phyloP scores from a whole-genome alignment of 2,797 vertebrate genomes.

The Nannoperca obscura region DNA sequence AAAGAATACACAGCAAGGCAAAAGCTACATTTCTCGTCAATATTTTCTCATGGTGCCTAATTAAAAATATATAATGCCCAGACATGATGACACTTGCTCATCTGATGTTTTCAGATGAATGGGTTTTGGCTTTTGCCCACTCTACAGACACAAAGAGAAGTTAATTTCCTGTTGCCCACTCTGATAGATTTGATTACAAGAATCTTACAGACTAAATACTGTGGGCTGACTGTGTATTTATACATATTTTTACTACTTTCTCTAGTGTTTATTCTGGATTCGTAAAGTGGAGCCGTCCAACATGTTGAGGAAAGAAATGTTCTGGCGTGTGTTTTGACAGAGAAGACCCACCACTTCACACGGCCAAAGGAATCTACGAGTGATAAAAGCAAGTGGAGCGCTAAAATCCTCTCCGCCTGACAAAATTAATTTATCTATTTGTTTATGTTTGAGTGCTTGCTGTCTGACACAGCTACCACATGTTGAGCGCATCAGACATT shows the following conservation, averaged over 20 bases:
- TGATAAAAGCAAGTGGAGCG: slow-evolving; percentile 62
- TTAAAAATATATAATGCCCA: no score
- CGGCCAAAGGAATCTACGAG: slow-evolving; percentile 34
- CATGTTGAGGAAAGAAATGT: slow-evolving; percentile 43
- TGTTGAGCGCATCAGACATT: slow-evolving; percentile 52
- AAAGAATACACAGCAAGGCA: no score
- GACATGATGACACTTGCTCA: neutral
- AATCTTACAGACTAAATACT: slow-evolving; percentile 55
- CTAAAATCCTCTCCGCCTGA: slow-evolving; percentile 62
- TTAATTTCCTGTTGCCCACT: slow-evolving; percentile 21
- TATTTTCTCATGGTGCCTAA: no score
- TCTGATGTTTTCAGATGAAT: slow-evolving; percentile 24
- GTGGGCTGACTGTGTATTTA: slow-evolving; percentile 47
- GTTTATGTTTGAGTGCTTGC: slow-evolving; percentile 66
- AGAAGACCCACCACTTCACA: slow-evolving; percentile 47
- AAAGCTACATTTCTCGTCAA: no score
- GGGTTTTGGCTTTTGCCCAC: slow-evolving; percentile 1
- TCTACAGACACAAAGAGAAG: slow-evolving; percentile 30
- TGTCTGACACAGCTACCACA: slow-evolving; percentile 60
- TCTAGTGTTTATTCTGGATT: slow-evolving; percentile 65
- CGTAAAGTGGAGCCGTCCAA: slow-evolving; percentile 25
- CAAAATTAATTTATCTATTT: slow-evolving; percentile 73
- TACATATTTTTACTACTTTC: slow-evolving; percentile 58
- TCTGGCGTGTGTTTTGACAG: slow-evolving; percentile 49
- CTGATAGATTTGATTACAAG: slow-evolving; percentile 43